These are phyloP conservation scores for Heterohyrax brucei DNA, from an alignment of 2,797 vertebrate genomes.

Conservation along the genomic window DNA sequence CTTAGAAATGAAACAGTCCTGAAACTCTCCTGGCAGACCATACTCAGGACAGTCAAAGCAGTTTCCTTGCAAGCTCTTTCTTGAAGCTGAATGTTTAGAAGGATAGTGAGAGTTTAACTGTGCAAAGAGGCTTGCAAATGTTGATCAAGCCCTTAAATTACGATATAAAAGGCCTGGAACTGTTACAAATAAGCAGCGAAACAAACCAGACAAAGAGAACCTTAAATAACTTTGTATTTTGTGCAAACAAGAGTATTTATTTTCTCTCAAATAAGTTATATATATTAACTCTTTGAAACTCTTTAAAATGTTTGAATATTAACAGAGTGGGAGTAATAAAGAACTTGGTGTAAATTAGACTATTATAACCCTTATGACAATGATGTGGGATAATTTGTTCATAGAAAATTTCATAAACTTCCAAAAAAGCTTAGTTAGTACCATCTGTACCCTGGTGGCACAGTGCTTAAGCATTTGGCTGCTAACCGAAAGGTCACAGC, in stretches of 20 bases:
- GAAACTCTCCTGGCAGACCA: neutral
- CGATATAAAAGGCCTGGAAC: neutral
- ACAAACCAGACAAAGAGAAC: slow-evolving; percentile 24
- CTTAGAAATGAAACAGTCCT: neutral
- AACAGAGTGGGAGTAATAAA: neutral
- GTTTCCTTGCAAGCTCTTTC: neutral
- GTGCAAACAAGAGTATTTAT: neutral
- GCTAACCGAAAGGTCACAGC: neutral
- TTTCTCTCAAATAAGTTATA: neutral
- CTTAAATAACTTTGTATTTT: slow-evolving; percentile 17
- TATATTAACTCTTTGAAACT: slow-evolving; percentile 22
- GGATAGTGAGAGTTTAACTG: neutral
- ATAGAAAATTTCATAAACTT: slow-evolving; percentile 49
- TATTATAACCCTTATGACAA: neutral
- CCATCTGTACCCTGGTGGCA: neutral
- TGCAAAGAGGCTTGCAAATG: neutral
- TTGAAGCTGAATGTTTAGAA: slow-evolving; percentile 30
- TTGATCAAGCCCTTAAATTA: neutral
- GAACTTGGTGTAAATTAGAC: slow-evolving; percentile 23
- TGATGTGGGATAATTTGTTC: neutral
- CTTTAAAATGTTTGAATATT: slow-evolving; percentile 35
- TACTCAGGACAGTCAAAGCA: neutral
- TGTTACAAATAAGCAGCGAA: neutral
- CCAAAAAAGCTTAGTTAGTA: slow-evolving; percentile 30
- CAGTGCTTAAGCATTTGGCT: neutral